These are phyloP conservation scores for Semibalanus balanoides DNA, from an alignment of 1,140 invertebrate genomes.

Conservation along the genomic window DNA sequence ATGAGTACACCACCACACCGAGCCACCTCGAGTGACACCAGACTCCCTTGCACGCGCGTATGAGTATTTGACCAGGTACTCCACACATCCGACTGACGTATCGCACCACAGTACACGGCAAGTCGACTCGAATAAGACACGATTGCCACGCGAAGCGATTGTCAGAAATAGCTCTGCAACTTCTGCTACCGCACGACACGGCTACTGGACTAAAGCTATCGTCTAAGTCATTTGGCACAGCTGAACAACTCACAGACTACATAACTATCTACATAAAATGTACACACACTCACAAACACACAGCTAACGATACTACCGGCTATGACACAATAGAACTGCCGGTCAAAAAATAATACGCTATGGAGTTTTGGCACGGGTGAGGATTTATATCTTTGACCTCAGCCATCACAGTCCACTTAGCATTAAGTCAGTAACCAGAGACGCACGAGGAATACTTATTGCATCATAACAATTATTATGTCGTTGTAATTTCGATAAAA, in stretches of 20 bases:
- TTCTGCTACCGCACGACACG: not conserved
- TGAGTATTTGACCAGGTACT: not conserved
- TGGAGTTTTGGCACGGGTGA: not conserved
- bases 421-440: not conserved
- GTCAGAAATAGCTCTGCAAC: not conserved
- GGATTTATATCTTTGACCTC: not conserved
- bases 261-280: not conserved
- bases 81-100: not conserved
- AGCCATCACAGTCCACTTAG: not conserved
- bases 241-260: not conserved
- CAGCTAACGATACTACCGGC: not conserved
- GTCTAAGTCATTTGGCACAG: not conserved
- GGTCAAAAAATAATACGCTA: not conserved
- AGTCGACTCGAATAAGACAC: not conserved
- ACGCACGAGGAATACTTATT: not conserved
- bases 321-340: not conserved
- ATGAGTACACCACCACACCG: not conserved
- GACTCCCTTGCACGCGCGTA: not conserved
- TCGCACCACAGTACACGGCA: not conserved
- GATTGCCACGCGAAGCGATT: not conserved
- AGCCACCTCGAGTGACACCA: no score
- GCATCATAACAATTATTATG: conserved; percentile 1
- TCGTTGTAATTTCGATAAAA: conserved; percentile 2
- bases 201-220: not conserved
- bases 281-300: not conserved